Base-by-base conservation (phyloP, 2,113 vertebrate genomes). In the Coryphaenoides rupestris region DNA sequence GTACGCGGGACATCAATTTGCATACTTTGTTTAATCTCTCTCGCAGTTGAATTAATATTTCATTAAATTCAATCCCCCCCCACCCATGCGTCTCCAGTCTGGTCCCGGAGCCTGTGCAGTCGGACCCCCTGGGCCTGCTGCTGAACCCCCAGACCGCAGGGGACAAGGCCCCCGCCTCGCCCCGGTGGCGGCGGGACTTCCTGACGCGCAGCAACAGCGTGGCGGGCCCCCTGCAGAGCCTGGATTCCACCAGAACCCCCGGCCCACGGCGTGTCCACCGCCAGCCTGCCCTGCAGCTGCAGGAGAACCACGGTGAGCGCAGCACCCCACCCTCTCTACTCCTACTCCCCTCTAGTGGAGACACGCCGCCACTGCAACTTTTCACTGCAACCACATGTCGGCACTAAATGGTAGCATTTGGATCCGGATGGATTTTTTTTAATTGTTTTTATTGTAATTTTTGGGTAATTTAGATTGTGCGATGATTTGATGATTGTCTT, bases 151-250 rank as follows among this genome's bases (percentile, higher is more conserved):
- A 73, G 81, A n/a, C n/a, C n/a, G 81, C 81, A 19, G 79, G 71
- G 0, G 84, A 74, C 49, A 95, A 45, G 15, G 86, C 6, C 7
- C 13, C 33, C 33, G 2, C 33, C 16, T 0, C 5, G 0, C 57
- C n/a, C n/a, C n/a, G n/a, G n/a, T n/a, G n/a, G n/a, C n/a, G n/a
- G n/a, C 16, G 89, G 87, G 26, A 84, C 91, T 95, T 94, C 59
- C 90, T 99, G 78, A 99, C 93, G 26, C 92, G 96, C 80, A 99
- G 97, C 88, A 96, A 99, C 81, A 99, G 97, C 65, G 93, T 95
- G 9, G 96, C 96, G 60, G 97, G 97, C 5, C 95, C 95, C 0
- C 84, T 99, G 69, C 97, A 97, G 87, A 92, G 92, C 78, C 90
- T 97, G 73, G 96, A 96, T 76, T 89, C 92, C 4, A 89, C 88